These are phyloP conservation scores for Mustela nigripes DNA, from an alignment of 2,113 vertebrate genomes.

Conservation along the genomic window DNA sequence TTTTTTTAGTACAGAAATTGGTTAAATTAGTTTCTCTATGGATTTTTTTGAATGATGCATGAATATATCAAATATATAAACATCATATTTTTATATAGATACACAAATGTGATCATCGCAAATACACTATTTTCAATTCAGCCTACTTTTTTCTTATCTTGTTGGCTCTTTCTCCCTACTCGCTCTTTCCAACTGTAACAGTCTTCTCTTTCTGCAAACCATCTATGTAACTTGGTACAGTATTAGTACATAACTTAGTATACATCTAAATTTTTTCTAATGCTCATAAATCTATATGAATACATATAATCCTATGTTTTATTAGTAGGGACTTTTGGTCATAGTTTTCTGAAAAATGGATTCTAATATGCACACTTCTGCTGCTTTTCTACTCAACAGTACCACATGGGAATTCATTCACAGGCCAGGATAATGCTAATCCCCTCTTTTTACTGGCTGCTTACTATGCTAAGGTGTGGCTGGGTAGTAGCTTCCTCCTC, in stretches of 20 bases:
- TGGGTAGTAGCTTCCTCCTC: neutral
- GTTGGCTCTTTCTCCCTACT: neutral
- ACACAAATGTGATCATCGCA: neutral
- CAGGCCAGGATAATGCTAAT: neutral
- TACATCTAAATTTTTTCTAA: neutral
- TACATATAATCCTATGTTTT: neutral
- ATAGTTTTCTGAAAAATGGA: neutral
- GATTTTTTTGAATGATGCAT: neutral
- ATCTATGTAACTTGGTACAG: neutral
- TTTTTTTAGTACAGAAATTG: slow-evolving; percentile 35
- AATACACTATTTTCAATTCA: neutral
- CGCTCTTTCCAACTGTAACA: neutral
- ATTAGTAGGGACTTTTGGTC: neutral
- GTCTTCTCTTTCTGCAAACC: neutral
- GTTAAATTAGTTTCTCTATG: neutral
- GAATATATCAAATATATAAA: neutral
- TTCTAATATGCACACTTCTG: neutral
- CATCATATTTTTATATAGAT: slow-evolving; percentile 2
- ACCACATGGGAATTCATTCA: neutral
- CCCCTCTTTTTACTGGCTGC: neutral
- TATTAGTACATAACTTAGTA: neutral
- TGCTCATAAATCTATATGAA: neutral
- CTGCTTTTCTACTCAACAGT: neutral
- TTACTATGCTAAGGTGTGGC: neutral
- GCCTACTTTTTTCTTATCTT: neutral